Evolutionary conservation across 1,140 invertebrate genomes (phyloP).

Genomic region (Drosophila aff.): DNA sequence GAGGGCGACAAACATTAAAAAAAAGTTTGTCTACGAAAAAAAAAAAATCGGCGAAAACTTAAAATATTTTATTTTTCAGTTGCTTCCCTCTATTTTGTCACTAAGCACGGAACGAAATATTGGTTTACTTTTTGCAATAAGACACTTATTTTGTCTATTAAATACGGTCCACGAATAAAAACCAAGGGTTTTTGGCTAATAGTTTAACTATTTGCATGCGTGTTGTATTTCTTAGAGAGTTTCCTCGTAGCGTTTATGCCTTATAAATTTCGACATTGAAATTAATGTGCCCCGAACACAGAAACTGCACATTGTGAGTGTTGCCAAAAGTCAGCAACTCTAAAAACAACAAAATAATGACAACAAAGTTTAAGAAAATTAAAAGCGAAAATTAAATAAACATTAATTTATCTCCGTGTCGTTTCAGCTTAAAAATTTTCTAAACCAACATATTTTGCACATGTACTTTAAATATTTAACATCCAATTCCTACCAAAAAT

Average conservation of each 20-base stretch:
- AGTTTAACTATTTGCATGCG: slow-evolving; percentile 24
- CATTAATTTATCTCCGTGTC: too few relatives aligned
- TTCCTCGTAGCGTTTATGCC: neutral
- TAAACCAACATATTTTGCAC: too few relatives aligned
- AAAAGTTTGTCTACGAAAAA: slow-evolving; percentile 11
- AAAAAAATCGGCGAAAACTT: neutral
- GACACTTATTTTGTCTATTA: too few relatives aligned
- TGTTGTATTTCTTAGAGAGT: slow-evolving; percentile 12
- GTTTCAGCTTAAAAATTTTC: too few relatives aligned
- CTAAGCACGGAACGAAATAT: neutral
- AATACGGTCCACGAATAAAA: too few relatives aligned
- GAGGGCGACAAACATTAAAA: slow-evolving; percentile 36
- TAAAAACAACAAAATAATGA: neutral
- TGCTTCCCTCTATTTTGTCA: slow-evolving; percentile 22
- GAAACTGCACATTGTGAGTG: neutral
- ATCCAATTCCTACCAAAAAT: too few relatives aligned
- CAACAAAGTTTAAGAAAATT: neutral
- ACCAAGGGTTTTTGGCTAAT: slow-evolving; percentile 18
- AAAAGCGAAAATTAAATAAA: too few relatives aligned
- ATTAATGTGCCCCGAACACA: slow-evolving; percentile 26
- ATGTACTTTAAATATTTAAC: too few relatives aligned
- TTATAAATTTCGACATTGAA: slow-evolving; percentile 66
- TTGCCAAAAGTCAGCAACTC: neutral
- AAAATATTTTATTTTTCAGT: neutral
- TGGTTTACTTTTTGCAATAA: too few relatives aligned